Conservation (phyloP, 2,113 vertebrate species). For the Coreoperca whiteheadi region DNA sequence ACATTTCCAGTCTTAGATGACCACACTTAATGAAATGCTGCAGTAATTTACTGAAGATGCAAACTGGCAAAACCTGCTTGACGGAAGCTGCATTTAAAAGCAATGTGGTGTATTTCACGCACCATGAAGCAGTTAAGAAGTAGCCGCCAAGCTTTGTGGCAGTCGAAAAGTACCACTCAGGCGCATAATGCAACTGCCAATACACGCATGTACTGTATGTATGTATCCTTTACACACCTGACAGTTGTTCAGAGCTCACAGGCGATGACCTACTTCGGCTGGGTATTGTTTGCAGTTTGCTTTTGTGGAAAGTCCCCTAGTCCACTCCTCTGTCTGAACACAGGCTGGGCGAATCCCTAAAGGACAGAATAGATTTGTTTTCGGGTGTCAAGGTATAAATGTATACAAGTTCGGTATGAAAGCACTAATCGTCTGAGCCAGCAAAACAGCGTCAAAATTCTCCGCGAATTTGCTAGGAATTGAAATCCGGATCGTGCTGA, state of each 20-base stretch:
- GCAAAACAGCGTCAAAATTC: not conserved
- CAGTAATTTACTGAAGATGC: slow-evolving; percentile 23
- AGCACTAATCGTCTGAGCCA: not conserved
- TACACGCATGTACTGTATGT: not conserved
- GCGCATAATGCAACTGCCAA: slow-evolving; percentile 4
- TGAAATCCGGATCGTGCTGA: slow-evolving; percentile 24
- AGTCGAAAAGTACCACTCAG: slow-evolving; percentile 8
- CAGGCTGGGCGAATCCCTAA: slow-evolving; percentile 49
- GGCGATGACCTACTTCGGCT: slow-evolving; percentile 77
- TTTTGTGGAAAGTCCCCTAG: slow-evolving; percentile 47
- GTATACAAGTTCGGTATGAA: slow-evolving; percentile 29
- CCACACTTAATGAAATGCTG: slow-evolving; percentile 24
- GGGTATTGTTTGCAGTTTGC: slow-evolving; percentile 59
- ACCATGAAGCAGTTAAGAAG: slow-evolving; percentile 33
- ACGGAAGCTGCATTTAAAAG: slow-evolving; percentile 31
- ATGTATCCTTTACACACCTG: not conserved
- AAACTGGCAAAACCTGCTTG: slow-evolving; percentile 1
- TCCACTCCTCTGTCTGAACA: slow-evolving; percentile 58
- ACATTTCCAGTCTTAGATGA: slow-evolving; percentile 52
- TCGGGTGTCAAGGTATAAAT: slow-evolving; percentile 31
- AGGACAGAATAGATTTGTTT: slow-evolving; percentile 51
- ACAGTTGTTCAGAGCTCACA: slow-evolving; percentile 47
- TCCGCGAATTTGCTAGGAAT: slow-evolving; percentile 19
- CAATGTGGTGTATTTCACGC: slow-evolving; percentile 12
- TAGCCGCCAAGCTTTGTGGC: not conserved